A percentile compares a stretch with the other conserved stretches of the same genome.
phyloP scores from a whole-genome alignment of 2,113 vertebrate species.

The Apteryx owenii region DNA sequence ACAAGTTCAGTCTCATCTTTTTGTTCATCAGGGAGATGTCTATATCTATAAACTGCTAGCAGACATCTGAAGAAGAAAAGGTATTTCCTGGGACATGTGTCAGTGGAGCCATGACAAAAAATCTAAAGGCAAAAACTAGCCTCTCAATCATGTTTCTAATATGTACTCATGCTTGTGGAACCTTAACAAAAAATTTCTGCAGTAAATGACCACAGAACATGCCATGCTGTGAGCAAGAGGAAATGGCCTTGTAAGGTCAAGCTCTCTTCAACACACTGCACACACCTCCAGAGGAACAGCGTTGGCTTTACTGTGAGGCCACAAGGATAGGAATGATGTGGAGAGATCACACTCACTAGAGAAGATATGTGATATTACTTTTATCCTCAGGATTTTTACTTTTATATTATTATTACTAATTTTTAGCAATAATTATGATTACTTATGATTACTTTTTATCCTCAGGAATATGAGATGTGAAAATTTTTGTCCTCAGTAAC shows the following conservation, averaged over 20 bases:
- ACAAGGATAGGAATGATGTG: not conserved
- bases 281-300: accelerated
- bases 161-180: not conserved
- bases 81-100: not conserved
- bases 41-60: not conserved
- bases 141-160: not conserved
- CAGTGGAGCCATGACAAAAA: not conserved
- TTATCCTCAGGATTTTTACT: not conserved
- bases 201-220: not conserved
- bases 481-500: not conserved
- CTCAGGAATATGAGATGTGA: not conserved
- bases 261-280: not conserved
- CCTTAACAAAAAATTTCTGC: not conserved
- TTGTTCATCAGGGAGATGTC: not conserved
- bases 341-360: not conserved
- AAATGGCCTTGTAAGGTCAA: not conserved
- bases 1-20: not conserved
- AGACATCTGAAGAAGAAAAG: not conserved
- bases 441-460: not conserved
- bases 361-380: not conserved
- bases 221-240: not conserved
- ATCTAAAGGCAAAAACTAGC: not conserved
- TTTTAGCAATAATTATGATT: not conserved
- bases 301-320: not conserved
- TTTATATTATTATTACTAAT: not conserved